Conservation (phyloP, 2,113 vertebrate genomes). For the Entosphenus tridentatus region DNA sequence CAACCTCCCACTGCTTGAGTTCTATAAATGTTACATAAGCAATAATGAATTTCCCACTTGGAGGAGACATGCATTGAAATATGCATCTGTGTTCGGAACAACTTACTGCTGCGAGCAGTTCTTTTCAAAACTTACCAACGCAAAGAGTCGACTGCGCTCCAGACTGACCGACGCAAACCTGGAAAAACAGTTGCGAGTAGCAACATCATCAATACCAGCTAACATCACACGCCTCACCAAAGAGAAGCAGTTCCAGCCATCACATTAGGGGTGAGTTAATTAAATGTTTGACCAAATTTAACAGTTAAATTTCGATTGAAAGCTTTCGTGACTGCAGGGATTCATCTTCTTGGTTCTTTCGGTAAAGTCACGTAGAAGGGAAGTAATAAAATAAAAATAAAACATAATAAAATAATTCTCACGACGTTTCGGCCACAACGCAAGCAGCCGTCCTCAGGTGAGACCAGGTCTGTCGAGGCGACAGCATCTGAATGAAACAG, state of each 20-base stretch:
- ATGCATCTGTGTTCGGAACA: conserved; percentile 17
- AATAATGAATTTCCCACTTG: conserved; percentile 16
- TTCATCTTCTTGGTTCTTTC: no score
- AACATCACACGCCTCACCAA: conserved; percentile 13
- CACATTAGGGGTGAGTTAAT: not conserved
- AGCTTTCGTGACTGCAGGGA: no score
- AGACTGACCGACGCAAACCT: conserved; percentile 15
- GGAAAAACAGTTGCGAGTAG: conserved; percentile 12
- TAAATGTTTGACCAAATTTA: not conserved
- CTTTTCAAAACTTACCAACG: conserved; percentile 15
- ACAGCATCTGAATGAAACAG: no score
- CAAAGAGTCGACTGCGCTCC: conserved; percentile 10
- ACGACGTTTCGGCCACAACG: no score
- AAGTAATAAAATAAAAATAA: no score
- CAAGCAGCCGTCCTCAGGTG: no score
- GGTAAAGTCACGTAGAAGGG: no score
- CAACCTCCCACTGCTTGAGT: conserved; percentile 16
- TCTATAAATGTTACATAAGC: conserved; percentile 13
- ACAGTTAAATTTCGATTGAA: no score
- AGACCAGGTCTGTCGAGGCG: no score
- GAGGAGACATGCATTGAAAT: conserved; percentile 18
- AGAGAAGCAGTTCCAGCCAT: conserved; percentile 14
- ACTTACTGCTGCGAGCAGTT: conserved; percentile 15
- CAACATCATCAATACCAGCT: conserved; percentile 12
- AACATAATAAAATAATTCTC: no score